A percentile compares a stretch with the other conserved stretches of the same genome.
Conservation (phyloP, 2,797 vertebrate genomes). For the Propithecus deckenii region DNA sequence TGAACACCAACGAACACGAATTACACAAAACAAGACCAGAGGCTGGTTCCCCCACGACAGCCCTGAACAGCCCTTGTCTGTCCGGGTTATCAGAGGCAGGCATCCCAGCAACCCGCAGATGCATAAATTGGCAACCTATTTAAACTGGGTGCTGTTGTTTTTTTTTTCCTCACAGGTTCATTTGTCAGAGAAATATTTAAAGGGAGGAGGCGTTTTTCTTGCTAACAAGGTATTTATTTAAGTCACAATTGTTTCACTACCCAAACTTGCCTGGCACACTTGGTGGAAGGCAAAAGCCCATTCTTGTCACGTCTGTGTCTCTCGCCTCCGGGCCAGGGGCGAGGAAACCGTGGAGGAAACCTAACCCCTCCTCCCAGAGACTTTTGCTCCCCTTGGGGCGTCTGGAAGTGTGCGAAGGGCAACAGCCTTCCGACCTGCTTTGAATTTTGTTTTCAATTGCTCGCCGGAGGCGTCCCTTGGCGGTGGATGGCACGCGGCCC, state of each 20-base stretch:
- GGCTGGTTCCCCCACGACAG: not conserved
- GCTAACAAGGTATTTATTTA: not conserved
- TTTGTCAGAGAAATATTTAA: accelerated
- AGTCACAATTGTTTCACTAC: not conserved
- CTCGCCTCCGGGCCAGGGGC: too few relatives aligned
- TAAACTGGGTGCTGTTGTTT: not conserved
- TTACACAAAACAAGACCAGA: not conserved
- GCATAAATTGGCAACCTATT: not conserved
- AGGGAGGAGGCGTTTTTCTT: not conserved
- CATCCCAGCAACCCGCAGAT: not conserved
- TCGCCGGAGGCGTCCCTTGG: not conserved
- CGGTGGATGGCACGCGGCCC: not conserved
- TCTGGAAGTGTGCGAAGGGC: not conserved
- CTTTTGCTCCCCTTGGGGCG: not conserved
- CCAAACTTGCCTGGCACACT: conserved; percentile 57
- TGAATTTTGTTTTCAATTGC: accelerated
- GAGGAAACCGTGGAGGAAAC: too few relatives aligned
- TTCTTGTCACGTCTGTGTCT: not conserved
- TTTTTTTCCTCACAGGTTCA: not conserved
- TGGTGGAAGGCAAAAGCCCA: not conserved
- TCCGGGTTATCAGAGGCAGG: not conserved
- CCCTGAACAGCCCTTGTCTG: not conserved
- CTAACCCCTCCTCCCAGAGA: not conserved
- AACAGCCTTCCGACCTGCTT: not conserved
- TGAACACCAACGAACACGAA: accelerated